Percentiles rank a stretch among this genome's conserved stretches.
Conservation (phyloP, 2,888 invertebrate genomes). For the Drosophila kuntzei region DNA sequence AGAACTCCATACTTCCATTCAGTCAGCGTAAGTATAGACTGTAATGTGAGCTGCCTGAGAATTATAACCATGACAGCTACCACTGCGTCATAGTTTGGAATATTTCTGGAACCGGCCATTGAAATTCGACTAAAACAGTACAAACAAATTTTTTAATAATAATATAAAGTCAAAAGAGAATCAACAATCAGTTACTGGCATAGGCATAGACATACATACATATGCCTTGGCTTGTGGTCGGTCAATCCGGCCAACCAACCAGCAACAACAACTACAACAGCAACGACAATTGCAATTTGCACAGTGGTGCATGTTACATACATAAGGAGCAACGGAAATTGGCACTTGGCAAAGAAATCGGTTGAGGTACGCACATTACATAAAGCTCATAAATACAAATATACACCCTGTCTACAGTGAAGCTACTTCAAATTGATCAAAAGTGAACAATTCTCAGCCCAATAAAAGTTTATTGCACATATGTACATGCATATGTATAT, state of each 20-base stretch:
- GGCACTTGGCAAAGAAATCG: conserved; percentile 25
- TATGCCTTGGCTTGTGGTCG: conserved; percentile 4
- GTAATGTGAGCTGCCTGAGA: conserved; percentile 71
- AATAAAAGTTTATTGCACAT: too few species aligned
- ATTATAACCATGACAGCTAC: conserved; percentile 41
- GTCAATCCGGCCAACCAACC: conserved; percentile 10
- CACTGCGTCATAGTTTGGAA: conserved; percentile 52
- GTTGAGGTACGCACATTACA: conserved; percentile 32
- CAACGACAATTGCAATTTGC: conserved; percentile 20
- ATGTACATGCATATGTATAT: too few species aligned
- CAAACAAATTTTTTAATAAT: conserved; percentile 2
- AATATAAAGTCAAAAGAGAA: not conserved
- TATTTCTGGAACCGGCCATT: conserved; percentile 24
- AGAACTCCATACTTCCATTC: conserved; percentile 30
- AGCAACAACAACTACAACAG: conserved; percentile 1
- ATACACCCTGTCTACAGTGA: conserved; percentile 14
- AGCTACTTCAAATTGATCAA: not conserved
- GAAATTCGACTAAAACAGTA: conserved; percentile 6
- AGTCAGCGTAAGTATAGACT: conserved; percentile 20
- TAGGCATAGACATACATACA: conserved; percentile 14
- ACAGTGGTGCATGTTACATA: conserved; percentile 40
- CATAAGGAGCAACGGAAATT: conserved; percentile 41
- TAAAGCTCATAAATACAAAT: not conserved
- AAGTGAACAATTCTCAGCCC: not conserved
- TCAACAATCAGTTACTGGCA: conserved; percentile 18